These are phyloP conservation scores for Pygathrix nemaeus DNA, from an alignment of 2,113 vertebrate species.

Conservation along the genomic window DNA sequence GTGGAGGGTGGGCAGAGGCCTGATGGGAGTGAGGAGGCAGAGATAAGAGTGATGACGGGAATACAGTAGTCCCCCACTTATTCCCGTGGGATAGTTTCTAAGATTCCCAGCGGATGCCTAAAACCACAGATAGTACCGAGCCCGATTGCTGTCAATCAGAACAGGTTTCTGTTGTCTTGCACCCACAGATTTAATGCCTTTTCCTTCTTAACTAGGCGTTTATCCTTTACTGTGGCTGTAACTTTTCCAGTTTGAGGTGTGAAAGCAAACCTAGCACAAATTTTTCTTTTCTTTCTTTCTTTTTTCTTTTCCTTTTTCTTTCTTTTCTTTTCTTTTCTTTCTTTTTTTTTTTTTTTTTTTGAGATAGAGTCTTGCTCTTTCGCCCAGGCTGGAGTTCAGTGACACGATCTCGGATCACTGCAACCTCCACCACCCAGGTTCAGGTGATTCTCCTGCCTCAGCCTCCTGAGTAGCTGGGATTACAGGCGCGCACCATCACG, in stretches of 20 bases:
- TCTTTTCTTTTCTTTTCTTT: not conserved
- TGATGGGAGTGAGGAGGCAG: not conserved
- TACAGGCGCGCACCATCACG: no score
- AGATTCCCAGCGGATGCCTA: not conserved
- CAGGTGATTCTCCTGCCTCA: no score
- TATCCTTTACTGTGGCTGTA: not conserved
- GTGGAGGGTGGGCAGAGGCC: not conserved
- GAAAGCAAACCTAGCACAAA: not conserved
- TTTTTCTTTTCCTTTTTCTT: not conserved
- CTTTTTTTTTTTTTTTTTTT: no score
- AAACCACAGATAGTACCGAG: not conserved
- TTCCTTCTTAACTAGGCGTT: not conserved
- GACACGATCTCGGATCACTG: no score
- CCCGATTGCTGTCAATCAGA: not conserved
- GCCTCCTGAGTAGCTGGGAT: no score
- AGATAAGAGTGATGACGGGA: not conserved
- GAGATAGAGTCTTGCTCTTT: no score
- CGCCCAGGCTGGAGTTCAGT: no score
- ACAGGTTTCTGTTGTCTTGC: not conserved
- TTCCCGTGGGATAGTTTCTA: not conserved
- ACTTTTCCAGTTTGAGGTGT: not conserved
- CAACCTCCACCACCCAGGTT: no score
- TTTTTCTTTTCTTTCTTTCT: not conserved
- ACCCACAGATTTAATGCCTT: not conserved
- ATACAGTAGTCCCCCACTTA: not conserved